Percentiles rank a stretch among this genome's conserved stretches.
Evolutionary conservation across 2,113 vertebrate genomes (phyloP).

Genomic region (Mirounga angustirostris): DNA sequence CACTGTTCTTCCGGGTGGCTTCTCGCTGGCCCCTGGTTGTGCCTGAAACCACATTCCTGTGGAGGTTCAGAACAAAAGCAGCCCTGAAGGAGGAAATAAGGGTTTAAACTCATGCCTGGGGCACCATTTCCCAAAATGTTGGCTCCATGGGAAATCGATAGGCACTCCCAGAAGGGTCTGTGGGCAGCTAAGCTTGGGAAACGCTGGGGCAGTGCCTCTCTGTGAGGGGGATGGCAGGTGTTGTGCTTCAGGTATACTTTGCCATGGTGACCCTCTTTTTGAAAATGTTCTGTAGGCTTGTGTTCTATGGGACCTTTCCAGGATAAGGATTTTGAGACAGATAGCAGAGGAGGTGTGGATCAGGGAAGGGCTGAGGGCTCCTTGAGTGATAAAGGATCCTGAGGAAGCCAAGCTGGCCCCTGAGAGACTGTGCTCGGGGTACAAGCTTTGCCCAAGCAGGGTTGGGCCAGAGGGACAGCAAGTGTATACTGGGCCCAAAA

Average conservation of each 20-base stretch:
- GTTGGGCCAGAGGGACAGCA: not conserved
- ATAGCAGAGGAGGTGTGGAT: not conserved
- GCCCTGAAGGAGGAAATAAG: not conserved
- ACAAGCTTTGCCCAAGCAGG: not conserved
- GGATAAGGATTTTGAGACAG: not conserved
- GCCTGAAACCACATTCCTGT: not conserved
- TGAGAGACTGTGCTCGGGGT: not conserved
- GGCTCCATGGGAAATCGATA: not conserved
- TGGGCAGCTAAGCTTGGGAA: not conserved
- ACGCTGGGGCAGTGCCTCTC: not conserved
- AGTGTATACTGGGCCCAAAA: not conserved
- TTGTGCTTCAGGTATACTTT: fast-evolving
- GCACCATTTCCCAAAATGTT: not conserved
- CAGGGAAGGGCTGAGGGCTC: not conserved
- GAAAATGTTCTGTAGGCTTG: not conserved
- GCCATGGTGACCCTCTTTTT: not conserved
- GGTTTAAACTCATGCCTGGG: not conserved
- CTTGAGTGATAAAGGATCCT: not conserved
- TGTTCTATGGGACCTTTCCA: not conserved
- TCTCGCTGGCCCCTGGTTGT: not conserved
- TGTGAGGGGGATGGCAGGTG: not conserved
- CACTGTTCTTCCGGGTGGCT: not conserved
- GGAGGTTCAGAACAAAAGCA: not conserved
- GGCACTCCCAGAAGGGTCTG: not conserved
- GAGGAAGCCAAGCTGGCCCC: not conserved